Percentiles rank a stretch among this genome's conserved stretches.
These are phyloP conservation scores for Ectemnius cavifrons DNA, from an alignment of 2,888 invertebrate species.

Conservation along the genomic window DNA sequence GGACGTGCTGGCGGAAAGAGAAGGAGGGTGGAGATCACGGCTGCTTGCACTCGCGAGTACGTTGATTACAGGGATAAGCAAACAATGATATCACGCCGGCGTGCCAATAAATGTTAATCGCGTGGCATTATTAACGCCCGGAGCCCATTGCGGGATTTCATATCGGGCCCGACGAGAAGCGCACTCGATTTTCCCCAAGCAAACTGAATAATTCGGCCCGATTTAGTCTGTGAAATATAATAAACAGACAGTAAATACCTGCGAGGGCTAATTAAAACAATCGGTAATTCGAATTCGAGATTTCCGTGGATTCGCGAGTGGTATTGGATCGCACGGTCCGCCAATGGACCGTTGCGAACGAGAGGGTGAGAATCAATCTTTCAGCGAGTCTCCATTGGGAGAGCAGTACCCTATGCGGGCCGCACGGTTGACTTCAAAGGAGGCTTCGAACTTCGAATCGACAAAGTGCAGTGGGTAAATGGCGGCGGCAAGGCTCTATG, in stretches of 20 bases:
- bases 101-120: constrained; percentile 29
- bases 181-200: no score
- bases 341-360: no score
- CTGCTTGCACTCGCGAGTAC: neutral
- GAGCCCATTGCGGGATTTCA: neutral
- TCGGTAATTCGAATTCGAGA: neutral
- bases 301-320: neutral
- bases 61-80: constrained; percentile 34
- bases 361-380: constrained; percentile 38
- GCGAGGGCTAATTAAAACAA: neutral
- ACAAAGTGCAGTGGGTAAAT: constrained; percentile 29
- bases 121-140: constrained; percentile 21
- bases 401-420: neutral
- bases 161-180: no score
- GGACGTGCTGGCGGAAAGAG: no score
- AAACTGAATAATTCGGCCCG: no score
- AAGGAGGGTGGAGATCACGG: no score
- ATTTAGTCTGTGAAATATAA: no score
- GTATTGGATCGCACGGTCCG: no score
- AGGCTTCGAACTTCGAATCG: constrained; percentile 19
- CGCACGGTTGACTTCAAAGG: constrained; percentile 38
- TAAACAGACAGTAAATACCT: neutral
- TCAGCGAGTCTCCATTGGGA: constrained; percentile 21
- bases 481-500: constrained; percentile 9
- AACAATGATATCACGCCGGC: constrained; percentile 19